These are phyloP conservation scores for Kryptolebias ocellatus DNA, from an alignment of 2,797 vertebrate species.

Conservation along the genomic window DNA sequence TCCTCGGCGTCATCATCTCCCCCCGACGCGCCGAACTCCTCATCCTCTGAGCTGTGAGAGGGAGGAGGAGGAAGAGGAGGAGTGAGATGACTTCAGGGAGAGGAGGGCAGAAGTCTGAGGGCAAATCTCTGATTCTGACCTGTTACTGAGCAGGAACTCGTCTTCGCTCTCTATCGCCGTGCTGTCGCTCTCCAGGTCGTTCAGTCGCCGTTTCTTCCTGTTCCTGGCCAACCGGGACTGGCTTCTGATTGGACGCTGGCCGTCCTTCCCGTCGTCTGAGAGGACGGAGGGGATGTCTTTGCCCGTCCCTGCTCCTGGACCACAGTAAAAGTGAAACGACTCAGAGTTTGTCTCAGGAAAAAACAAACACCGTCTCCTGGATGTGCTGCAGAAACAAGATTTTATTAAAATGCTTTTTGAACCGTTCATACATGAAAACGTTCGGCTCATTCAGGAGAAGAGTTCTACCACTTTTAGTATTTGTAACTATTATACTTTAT, in stretches of 20 bases:
- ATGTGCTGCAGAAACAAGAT: neutral
- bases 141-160: constrained; percentile 95
- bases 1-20: constrained; percentile 88
- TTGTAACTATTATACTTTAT: too few relatives aligned
- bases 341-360: neutral
- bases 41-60: constrained; percentile 89
- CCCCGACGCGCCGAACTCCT: constrained; percentile 89
- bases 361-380: neutral
- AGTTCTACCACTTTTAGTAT: too few relatives aligned
- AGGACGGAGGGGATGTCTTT: constrained; percentile 87
- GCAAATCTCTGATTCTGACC: constrained; percentile 70
- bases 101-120: neutral
- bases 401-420: too few relatives aligned
- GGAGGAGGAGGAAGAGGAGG: neutral
- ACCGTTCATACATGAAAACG: too few relatives aligned
- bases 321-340: accelerated
- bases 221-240: constrained; percentile 78
- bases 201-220: constrained; percentile 92
- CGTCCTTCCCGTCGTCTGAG: constrained; percentile 86
- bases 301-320: constrained; percentile 74
- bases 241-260: constrained; percentile 82
- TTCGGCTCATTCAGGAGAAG: too few relatives aligned
- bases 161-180: constrained; percentile 95
- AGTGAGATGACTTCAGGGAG: neutral
- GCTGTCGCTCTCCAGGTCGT: constrained; percentile 97